Percentiles rank a stretch among this genome's conserved stretches.
These are phyloP conservation scores for Gisinianus flammeolus DNA, from an alignment of 2,888 invertebrate species.

Conservation along the genomic window DNA sequence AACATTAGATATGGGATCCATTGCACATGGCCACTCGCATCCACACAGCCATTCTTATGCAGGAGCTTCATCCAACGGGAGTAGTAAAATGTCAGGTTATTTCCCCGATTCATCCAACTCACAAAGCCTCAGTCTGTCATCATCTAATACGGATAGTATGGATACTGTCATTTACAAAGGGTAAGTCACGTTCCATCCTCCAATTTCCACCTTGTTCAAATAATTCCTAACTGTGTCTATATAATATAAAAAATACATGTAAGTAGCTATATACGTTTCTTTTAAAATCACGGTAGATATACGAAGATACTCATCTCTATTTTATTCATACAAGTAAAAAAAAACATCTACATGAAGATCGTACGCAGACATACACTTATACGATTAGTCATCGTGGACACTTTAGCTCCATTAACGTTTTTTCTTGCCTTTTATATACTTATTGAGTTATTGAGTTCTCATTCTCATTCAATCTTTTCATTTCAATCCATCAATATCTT, in stretches of 20 bases:
- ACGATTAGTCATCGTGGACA: constrained; percentile 2
- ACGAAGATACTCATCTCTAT: background rate
- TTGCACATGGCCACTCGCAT: constrained; percentile 31
- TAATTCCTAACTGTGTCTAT: background rate
- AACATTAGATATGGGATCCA: constrained; percentile 48
- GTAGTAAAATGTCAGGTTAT: constrained; percentile 48
- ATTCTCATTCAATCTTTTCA: no score
- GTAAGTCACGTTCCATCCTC: constrained; percentile 43
- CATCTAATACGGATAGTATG: constrained; percentile 56
- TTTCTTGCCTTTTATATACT: no score
- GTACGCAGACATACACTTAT: background rate
- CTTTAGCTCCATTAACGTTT: background rate
- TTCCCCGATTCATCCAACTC: constrained; percentile 52
- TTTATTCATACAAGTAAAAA: background rate
- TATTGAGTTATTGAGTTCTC: no score
- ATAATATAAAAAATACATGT: background rate
- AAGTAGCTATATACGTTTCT: background rate
- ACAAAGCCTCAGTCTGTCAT: constrained; percentile 55
- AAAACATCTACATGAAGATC: background rate
- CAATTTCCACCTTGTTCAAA: background rate
- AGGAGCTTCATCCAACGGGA: constrained; percentile 16
- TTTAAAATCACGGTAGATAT: no score
- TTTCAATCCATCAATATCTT: no score
- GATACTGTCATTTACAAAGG: constrained; percentile 58
- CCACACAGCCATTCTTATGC: constrained; percentile 38